These are phyloP conservation scores for Rhinichthys klamathensis DNA, from an alignment of 2,113 vertebrate genomes.

Conservation along the genomic window DNA sequence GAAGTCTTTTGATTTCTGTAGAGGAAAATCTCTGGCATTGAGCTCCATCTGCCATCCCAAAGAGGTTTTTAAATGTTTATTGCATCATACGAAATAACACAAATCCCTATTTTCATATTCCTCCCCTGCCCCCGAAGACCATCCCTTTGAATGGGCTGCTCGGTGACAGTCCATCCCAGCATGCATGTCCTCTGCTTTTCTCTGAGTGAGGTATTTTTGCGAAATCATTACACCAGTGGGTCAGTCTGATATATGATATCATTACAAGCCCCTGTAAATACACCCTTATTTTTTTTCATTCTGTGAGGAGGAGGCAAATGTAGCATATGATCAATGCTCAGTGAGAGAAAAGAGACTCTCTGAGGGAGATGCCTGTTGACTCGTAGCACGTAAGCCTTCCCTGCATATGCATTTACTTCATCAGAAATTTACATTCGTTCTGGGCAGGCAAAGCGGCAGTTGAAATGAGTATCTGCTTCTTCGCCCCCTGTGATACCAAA, in stretches of 20 bases:
- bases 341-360: slow-evolving; percentile 25
- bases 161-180: neutral
- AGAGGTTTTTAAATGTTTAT: slow-evolving; percentile 17
- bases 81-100: neutral
- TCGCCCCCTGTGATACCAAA: slow-evolving; percentile 14
- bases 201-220: slow-evolving; percentile 39
- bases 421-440: slow-evolving; percentile 42
- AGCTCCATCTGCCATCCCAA: slow-evolving; percentile 17
- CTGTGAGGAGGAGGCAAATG: slow-evolving; percentile 36
- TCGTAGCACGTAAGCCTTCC: slow-evolving; percentile 10
- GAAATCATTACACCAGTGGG: slow-evolving; percentile 42
- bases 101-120: slow-evolving; percentile 21
- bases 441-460: neutral
- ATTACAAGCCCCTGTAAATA: slow-evolving; percentile 44
- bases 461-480: neutral
- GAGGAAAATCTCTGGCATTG: neutral
- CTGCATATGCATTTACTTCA: slow-evolving; percentile 13
- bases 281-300: slow-evolving; percentile 41
- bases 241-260: slow-evolving; percentile 51
- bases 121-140: slow-evolving; percentile 1
- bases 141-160: neutral
- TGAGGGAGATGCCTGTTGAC: slow-evolving; percentile 43
- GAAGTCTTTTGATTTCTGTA: slow-evolving; percentile 3
- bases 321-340: slow-evolving; percentile 47
- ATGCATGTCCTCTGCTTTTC: neutral